Base-by-base conservation (phyloP, 2,888 invertebrate species). In the Platycnemis pennipes region DNA sequence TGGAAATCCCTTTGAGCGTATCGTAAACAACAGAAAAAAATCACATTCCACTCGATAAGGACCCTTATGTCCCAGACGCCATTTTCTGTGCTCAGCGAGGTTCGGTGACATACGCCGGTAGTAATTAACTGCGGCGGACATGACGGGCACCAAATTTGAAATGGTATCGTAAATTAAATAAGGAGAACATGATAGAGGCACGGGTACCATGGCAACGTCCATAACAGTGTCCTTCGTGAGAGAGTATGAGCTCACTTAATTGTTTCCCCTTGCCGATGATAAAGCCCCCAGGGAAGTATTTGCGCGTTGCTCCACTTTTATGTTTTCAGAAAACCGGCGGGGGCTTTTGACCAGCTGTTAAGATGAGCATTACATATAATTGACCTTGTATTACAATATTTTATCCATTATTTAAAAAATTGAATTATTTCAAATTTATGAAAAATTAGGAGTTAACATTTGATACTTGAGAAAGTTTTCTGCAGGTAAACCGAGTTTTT, bases 11-110 rank as follows among this genome's bases (percentile, higher is more conserved):
- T 42, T 63, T 63, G 63, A 91, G 56, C 63, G 42, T 13, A 42
- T 2, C n/a, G 91, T 91, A 53, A 56, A 91, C 91, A 49, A 37
- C 42, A n/a, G 91, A 44, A 91, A 88, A 88, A 91, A 56, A 91
- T 91, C 56, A 91, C 91, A 53, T 56, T 91, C 91, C 63, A 42
- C 44, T 42, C 63, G 63, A 91, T 91, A 91, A 91, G 91, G n/a
- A 19, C 42, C 89, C 89, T 89, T 89, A 89, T 89, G 89, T 22
- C 22, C 89, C 42, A 0, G 42, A n/a, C 37, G 37, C 89, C 89
- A 37, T 89, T 53, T 37, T 8, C 89, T 22, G 22, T 89, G 53
- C 26, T 53, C 56, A 1, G 31, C 69, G 26, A 63, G n/a, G 26
- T 22, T 26, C 63, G 49, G 63, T 44, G 91, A 91, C 91, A 91